A percentile compares a stretch with the other conserved stretches of the same genome.
phyloP scores from a whole-genome alignment of 2,888 invertebrate genomes.

The Coenonympha arcania region DNA sequence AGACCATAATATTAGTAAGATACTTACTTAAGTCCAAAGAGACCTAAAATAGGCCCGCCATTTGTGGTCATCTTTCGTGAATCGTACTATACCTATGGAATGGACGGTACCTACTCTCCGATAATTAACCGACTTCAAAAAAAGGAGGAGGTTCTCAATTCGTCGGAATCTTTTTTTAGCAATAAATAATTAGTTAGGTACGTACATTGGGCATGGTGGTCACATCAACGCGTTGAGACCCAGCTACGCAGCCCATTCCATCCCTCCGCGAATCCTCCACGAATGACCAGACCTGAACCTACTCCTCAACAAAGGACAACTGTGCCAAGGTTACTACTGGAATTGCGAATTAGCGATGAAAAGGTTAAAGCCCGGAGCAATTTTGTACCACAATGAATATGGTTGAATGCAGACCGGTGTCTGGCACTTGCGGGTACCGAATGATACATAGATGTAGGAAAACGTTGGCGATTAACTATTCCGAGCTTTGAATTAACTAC shows the following conservation, averaged over 20 bases:
- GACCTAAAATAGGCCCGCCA: too few species aligned
- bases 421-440: constrained; percentile 31
- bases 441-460: too few species aligned
- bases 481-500: too few species aligned
- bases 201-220: constrained; percentile 39
- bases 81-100: too few species aligned
- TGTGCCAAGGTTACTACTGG: constrained; percentile 46
- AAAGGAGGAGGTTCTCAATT: too few species aligned
- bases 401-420: constrained; percentile 38
- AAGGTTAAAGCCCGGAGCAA: constrained; percentile 8
- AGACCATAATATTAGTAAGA: too few species aligned
- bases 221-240: constrained; percentile 39
- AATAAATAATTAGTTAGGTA: constrained; percentile 5
- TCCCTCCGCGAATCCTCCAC: constrained; percentile 6
- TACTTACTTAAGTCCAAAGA: too few species aligned
- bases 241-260: constrained; percentile 60
- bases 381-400: constrained; percentile 39
- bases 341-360: constrained; percentile 16
- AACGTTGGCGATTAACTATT: too few species aligned
- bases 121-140: too few species aligned
- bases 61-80: too few species aligned
- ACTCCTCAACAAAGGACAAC: constrained; percentile 23
- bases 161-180: too few species aligned
- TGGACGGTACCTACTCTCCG: too few species aligned
- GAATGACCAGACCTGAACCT: background rate